Conservation (phyloP, 1,140 invertebrate genomes). For the Ruditapes philippinarum region DNA sequence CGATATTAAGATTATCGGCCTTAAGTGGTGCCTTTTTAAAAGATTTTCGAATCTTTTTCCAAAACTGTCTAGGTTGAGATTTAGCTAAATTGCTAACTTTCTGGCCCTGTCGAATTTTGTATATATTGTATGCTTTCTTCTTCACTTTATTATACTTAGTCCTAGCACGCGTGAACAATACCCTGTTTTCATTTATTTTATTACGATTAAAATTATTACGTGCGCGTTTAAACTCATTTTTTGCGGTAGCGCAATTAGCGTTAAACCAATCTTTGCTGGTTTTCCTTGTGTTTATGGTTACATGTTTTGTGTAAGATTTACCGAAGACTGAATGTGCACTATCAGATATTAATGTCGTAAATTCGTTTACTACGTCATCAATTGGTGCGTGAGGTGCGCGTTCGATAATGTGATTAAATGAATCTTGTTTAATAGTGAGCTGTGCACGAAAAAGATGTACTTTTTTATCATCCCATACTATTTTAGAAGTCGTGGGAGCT, state of each 20-base stretch:
- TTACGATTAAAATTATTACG: background rate
- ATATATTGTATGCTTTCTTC: background rate
- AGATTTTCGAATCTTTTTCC: background rate
- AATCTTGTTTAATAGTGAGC: background rate
- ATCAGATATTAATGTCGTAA: background rate
- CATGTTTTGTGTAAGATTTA: background rate
- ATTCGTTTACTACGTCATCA: background rate
- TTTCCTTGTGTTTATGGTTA: background rate
- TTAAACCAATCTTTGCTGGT: background rate
- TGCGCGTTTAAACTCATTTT: background rate
- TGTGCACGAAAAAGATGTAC: background rate
- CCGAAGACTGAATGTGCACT: background rate
- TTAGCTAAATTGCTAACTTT: background rate
- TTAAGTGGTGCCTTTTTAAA: background rate
- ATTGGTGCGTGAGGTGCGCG: background rate
- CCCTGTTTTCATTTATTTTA: background rate
- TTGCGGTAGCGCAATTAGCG: background rate
- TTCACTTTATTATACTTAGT: background rate
- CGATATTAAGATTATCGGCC: background rate
- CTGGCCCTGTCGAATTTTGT: background rate
- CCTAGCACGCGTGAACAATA: background rate
- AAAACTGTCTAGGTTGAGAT: background rate
- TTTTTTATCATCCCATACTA: background rate
- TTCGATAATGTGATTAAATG: background rate
- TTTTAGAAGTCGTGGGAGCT: background rate